Conservation (phyloP, 2,888 invertebrate genomes). For the Dicyrtomina minuta region DNA sequence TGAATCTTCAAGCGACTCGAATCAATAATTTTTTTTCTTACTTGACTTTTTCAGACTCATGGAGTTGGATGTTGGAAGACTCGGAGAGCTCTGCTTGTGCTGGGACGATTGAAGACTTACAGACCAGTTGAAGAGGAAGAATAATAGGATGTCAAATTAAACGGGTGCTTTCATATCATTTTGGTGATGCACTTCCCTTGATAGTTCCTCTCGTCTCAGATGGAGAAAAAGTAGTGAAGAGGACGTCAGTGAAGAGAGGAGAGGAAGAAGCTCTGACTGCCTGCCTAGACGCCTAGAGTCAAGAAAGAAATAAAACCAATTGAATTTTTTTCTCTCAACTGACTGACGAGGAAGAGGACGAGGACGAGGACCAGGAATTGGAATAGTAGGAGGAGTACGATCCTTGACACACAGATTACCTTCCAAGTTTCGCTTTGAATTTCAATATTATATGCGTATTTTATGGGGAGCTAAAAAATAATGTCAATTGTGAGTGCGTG, state of each 20-base stretch:
- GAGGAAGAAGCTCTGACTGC: background rate
- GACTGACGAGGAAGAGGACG: background rate
- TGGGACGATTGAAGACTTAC: slow-evolving; percentile 9
- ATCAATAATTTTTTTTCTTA: slow-evolving; percentile 36
- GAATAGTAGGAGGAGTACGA: background rate
- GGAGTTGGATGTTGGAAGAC: slow-evolving; percentile 6
- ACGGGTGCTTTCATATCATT: slow-evolving; percentile 28
- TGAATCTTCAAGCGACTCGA: background rate
- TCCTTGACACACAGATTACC: background rate
- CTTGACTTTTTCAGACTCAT: background rate
- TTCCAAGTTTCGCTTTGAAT: background rate
- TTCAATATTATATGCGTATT: background rate
- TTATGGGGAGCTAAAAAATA: too few species aligned
- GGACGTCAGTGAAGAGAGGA: background rate
- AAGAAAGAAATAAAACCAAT: slow-evolving; percentile 6
- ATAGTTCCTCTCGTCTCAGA: slow-evolving; percentile 2
- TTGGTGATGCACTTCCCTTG: slow-evolving; percentile 8
- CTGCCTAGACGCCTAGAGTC: background rate
- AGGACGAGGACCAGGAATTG: background rate
- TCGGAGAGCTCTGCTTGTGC: background rate
- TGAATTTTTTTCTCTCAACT: background rate
- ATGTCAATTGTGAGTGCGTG: too few species aligned
- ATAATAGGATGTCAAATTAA: slow-evolving; percentile 35
- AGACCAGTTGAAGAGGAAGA: slow-evolving; percentile 25
- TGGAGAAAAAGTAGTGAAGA: slow-evolving; percentile 4